Evolutionary conservation across 2,888 invertebrate genomes (phyloP), one percentile per base, ranked within the genome.

Genomic region (Eurois occulta): DNA sequence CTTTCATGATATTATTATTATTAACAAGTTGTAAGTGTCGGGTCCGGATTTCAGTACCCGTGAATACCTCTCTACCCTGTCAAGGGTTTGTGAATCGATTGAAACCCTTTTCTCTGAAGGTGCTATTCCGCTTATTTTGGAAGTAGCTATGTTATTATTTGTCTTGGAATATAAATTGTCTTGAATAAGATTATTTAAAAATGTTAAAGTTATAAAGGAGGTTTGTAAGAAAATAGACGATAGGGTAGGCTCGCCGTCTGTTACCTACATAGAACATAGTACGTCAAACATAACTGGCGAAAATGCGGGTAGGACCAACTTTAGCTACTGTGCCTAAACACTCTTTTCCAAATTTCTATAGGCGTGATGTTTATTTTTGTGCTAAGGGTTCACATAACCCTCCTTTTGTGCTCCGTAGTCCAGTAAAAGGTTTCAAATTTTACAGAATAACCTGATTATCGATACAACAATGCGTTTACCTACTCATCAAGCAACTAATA

Each of bases 31-130:
- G 24, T 32, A 18, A 46, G 46, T n/a, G 5, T 41, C 7, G 52
- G 41, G 48, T 24, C 52, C 38, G 48, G 16, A 38, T 73, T 72
- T 72, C 73, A 41, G 52, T n/a, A 11, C 24, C 73, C 35, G 10
- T 41, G 28, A 72, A 24, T 24, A 52, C 38, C 10, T 18, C 7
- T 11, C 28, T 52, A 52, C 38, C 48, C 28, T 38, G 38, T 21
- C 10, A 16, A n/a, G 28, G 28, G 24, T 52, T 10, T 72, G 38
- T 24, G 18, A 73, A 72, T 41, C 48, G 28, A 52, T 41, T 24
- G 18, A 52, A 7, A 52, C 28, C 13, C 24, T 52, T 52, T 73
- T 32, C 28, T 41, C 7, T 11, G 24, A 32, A 41, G 24, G 0
- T 7, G 7, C 28, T 38, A 48, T 38, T 38, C 16, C 18, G 24